Percentiles rank a stretch among this genome's conserved stretches.
phyloP scores from a whole-genome alignment of 2,113 vertebrate genomes.

The Eudyptes chrysolophus region DNA sequence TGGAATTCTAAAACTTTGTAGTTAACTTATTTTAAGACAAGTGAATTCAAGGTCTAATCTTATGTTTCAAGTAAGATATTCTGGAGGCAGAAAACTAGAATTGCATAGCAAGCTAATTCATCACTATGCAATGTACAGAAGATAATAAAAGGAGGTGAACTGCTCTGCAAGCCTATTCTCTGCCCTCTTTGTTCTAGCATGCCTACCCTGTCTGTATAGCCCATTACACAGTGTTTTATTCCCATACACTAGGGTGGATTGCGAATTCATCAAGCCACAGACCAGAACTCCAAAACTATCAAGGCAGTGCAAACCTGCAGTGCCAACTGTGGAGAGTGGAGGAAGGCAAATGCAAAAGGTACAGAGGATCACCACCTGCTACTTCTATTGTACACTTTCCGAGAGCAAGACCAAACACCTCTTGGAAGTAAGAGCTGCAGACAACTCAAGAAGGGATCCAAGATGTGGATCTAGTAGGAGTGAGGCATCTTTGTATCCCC shows the following conservation, averaged over 20 bases:
- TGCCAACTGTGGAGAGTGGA: background rate
- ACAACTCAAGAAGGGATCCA: background rate
- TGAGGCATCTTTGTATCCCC: background rate
- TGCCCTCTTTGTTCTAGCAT: background rate
- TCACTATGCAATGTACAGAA: background rate
- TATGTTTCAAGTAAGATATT: background rate
- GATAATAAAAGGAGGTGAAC: background rate
- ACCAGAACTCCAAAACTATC: background rate
- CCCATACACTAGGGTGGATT: background rate
- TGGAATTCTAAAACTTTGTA: background rate
- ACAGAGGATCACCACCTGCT: background rate
- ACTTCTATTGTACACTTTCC: background rate
- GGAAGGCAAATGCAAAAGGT: background rate
- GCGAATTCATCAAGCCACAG: background rate
- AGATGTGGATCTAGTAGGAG: background rate
- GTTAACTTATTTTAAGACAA: background rate
- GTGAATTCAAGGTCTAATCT: background rate
- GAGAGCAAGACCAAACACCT: background rate
- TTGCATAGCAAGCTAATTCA: background rate
- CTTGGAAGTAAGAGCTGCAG: background rate
- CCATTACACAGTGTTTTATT: background rate
- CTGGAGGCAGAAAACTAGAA: background rate
- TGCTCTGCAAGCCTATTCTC: background rate
- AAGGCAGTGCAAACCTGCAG: background rate
- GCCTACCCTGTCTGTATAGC: background rate